A percentile compares a stretch with the other conserved stretches of the same genome.
These are phyloP conservation scores for Brachyopa scutellaris DNA, from an alignment of 2,888 invertebrate species.

Conservation along the genomic window DNA sequence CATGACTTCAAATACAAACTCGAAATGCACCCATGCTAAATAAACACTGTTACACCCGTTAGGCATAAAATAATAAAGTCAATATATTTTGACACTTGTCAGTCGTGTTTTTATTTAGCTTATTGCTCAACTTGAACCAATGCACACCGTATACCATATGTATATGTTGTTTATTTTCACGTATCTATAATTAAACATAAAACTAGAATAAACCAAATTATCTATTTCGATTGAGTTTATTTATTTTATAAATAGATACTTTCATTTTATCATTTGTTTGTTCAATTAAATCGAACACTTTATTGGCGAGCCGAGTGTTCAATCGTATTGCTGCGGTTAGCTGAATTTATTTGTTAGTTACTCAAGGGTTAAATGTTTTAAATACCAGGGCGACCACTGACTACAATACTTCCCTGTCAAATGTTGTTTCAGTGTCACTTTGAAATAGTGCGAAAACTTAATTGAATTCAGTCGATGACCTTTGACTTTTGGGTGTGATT, in stretches of 20 bases:
- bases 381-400: slow-evolving; percentile 23
- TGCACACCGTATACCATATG: too few species aligned
- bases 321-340: background rate
- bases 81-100: slow-evolving; percentile 18
- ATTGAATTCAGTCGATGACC: slow-evolving; percentile 33
- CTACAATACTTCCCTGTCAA: background rate
- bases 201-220: slow-evolving; percentile 26
- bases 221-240: slow-evolving; percentile 33
- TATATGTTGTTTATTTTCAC: too few species aligned
- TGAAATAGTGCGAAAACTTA: slow-evolving; percentile 30
- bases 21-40: too few species aligned
- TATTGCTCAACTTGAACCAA: slow-evolving; percentile 17
- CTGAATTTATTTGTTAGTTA: slow-evolving; percentile 28
- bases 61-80: background rate
- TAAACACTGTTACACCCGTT: slow-evolving; percentile 4
- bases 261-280: slow-evolving; percentile 7
- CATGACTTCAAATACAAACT: background rate
- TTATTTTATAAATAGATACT: slow-evolving; percentile 8
- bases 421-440: slow-evolving; percentile 10
- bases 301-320: background rate
- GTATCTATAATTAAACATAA: slow-evolving; percentile 18
- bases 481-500: slow-evolving; percentile 8
- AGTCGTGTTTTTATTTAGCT: background rate
- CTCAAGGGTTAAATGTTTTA: slow-evolving; percentile 35
- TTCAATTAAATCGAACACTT: background rate